Base-by-base conservation (phyloP, 2,888 invertebrate genomes). In the Willowsia nigromaculata region DNA sequence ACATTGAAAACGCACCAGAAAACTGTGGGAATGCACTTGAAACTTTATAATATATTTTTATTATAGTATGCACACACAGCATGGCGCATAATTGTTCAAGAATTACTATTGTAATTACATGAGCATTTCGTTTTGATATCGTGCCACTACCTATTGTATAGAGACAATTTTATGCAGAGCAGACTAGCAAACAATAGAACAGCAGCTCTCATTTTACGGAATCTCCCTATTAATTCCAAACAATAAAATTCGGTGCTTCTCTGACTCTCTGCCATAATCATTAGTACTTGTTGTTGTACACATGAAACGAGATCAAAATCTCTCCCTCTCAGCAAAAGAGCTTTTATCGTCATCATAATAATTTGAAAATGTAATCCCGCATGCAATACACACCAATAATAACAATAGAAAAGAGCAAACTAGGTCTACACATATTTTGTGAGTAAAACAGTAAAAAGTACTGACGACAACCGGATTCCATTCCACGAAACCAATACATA, bases 231-330 rank as follows among this genome's bases (percentile, higher is more conserved):
- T 59, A 59, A 59, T 59, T 59, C 59, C 59, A 59, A 59, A 59
- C 59, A 59, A 59, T 59, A 59, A 59, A 59, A 59, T 59, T 59
- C 59, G 59, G 59, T 27, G 59, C 59, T 59, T 25, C n/a, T n/a
- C n/a, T n/a, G n/a, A n/a, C n/a, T n/a, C n/a, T n/a, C 27, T 59
- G 11, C 59, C 27, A 59, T 59, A 25, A 59, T 27, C 11, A 59
- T 13, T 59, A 15, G 9, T 50, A 7, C 18, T 22, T 56, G 11
- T 59, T 25, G 3, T 59, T 3, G 11, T 59, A 25, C 13, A 50
- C 27, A 11, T 53, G 27, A 59, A 59, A 59, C 13, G 59, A 59
- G 59, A 59, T 59, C 59, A 59, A 27, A 27, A 59, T 59, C 59
- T 59, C 11, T 13, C 59, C 18, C n/a, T n/a, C n/a, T n/a, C n/a